A percentile compares a stretch with the other conserved stretches of the same genome.
These are phyloP conservation scores for Fissipunctia ypsillon DNA, from an alignment of 2,888 invertebrate genomes.

Conservation along the genomic window DNA sequence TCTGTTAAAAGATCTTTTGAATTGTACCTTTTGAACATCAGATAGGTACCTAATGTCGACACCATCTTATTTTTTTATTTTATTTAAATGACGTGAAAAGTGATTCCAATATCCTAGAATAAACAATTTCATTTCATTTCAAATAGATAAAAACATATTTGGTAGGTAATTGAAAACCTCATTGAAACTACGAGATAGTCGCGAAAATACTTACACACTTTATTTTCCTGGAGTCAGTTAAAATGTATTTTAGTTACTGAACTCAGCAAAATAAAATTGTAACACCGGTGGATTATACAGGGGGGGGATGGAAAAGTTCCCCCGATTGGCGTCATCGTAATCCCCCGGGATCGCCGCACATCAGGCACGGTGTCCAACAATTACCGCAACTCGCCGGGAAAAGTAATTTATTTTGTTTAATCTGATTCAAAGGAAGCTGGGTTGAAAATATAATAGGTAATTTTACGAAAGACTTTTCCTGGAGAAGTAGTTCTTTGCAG, in stretches of 20 bases:
- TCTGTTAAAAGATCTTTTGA: neutral
- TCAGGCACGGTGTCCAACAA: constrained; percentile 52
- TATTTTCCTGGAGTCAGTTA: neutral
- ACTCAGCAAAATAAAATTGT: constrained; percentile 9
- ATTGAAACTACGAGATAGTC: neutral
- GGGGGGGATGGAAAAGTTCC: constrained; percentile 61
- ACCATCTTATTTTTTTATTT: neutral
- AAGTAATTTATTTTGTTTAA: constrained; percentile 39
- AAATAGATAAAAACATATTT: neutral
- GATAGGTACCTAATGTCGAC: neutral
- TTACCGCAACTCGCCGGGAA: constrained; percentile 29
- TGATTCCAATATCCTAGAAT: neutral
- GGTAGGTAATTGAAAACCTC: neutral
- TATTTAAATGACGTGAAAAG: neutral
- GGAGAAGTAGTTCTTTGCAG: neutral
- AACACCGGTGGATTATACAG: neutral
- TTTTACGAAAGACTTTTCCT: neutral
- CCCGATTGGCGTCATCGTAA: constrained; percentile 55
- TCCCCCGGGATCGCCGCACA: constrained; percentile 54
- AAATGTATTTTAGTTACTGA: neutral
- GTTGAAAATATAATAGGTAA: neutral
- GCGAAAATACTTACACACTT: neutral
- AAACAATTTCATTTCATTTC: neutral
- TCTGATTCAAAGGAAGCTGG: constrained; percentile 27
- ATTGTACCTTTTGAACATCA: neutral